phyloP scores from a whole-genome alignment of 1,140 invertebrate genomes.

The Lysiphlebus fabarum region DNA sequence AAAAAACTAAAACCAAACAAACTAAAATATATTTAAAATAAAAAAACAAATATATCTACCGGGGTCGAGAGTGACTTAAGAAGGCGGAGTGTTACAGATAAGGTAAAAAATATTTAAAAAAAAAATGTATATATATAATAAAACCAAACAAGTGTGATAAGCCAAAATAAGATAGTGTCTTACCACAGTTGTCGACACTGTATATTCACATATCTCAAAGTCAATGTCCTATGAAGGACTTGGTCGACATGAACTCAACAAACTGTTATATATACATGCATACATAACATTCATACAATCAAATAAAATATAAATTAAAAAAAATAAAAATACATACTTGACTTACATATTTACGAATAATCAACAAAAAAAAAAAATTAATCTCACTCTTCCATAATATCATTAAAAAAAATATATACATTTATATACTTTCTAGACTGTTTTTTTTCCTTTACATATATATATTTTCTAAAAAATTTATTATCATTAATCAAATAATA shows the following conservation, averaged over 20 bases:
- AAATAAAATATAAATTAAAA: no score
- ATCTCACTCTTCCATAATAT: no score
- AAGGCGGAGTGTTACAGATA: conserved; percentile 15
- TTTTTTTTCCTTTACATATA: no score
- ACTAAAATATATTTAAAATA: background rate
- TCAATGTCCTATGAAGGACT: conserved; percentile 57
- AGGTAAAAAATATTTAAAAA: conserved; percentile 6
- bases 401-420: no score
- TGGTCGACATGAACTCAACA: conserved; percentile 31
- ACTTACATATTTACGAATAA: no score
- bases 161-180: conserved; percentile 23
- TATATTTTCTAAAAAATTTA: no score
- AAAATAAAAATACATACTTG: no score
- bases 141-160: conserved; percentile 22
- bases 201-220: conserved; percentile 51
- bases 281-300: no score
- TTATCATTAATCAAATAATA: no score
- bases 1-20: background rate
- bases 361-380: no score
- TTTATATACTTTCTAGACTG: no score
- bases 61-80: conserved; percentile 18
- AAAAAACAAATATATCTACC: background rate
- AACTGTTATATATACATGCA: conserved; percentile 28
- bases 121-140: no score
- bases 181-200: conserved; percentile 32